Base-by-base conservation (phyloP, 2,888 invertebrate genomes). In the Cephus rjabovi region DNA sequence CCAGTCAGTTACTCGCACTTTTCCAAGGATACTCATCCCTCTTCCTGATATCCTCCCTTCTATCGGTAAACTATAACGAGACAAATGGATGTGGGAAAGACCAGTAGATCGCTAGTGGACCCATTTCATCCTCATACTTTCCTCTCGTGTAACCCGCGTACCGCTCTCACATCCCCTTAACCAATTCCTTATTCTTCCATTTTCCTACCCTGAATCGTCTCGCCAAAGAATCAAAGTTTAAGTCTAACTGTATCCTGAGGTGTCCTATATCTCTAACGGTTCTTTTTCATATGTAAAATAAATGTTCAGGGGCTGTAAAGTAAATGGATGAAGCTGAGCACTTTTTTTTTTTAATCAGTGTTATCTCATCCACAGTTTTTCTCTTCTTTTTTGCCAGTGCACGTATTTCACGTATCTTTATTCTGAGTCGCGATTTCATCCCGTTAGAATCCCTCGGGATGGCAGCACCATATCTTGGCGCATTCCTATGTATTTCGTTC, bases 41-140 rank as follows among this genome's bases (percentile, higher is more conserved):
- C 15, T 40, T 40, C 4, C 40, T 1, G 15, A 33, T 70, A 70
- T 70, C 70, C 31, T 82, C 79, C 56, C 77, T 79, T 79, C 83
- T 88, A 88, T 89, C 89, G 88, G 88, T 89, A 89, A 89, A 89
- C 86, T 88, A 87, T 89, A 90, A 89, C 87, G 87, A 88, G 89
- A 89, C 89, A 90, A 89, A 90, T 88, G 88, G 88, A 87, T 88
- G 86, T 87, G 85, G 85, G 86, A 86, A 83, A 77, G 77, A 40
- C 40, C 40, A 40, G 40, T 40, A 76, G 75, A 79, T 68, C 76
- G 76, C 78, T 74, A 74, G 75, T 79, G 34, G 69, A 35, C 37
- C 68, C 71, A 75, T 56, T 37, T 71, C 76, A 73, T 73, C 70
- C 76, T 80, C 74, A 68, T 74, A 75, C 73, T 75, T 71, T 70